A percentile compares a stretch with the other conserved stretches of the same genome.
Conservation (phyloP, 2,797 vertebrate genomes). For the Gallirallus australis region DNA sequence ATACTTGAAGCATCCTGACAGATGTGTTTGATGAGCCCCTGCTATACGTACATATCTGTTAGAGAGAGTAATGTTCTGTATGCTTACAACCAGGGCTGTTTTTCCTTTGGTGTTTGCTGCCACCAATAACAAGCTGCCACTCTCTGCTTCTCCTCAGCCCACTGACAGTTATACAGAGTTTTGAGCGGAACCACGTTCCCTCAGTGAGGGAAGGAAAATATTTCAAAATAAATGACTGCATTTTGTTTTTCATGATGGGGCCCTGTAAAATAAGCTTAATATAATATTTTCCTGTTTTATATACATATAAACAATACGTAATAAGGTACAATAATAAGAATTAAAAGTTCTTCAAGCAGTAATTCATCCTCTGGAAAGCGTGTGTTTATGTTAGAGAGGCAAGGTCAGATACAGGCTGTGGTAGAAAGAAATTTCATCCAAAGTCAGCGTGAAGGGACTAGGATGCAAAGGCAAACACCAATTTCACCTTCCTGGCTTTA, state of each 20-base stretch:
- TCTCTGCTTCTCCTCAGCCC: not conserved
- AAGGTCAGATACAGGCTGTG: not conserved
- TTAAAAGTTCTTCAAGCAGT: not conserved
- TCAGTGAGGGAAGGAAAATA: not conserved
- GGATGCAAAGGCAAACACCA: not conserved
- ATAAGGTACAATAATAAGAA: not conserved
- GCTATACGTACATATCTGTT: not conserved
- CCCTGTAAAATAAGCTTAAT: not conserved
- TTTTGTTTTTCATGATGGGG: not conserved
- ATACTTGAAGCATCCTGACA: not conserved
- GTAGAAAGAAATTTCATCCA: not conserved
- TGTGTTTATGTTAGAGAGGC: not conserved
- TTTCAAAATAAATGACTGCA: not conserved
- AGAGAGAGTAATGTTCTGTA: not conserved
- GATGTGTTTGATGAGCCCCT: not conserved
- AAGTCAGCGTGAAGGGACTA: not conserved
- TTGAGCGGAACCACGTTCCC: not conserved
- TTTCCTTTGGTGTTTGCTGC: not conserved
- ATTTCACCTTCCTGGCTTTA: not conserved
- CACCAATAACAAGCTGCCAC: not conserved
- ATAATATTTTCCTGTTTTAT: not conserved
- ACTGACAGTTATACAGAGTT: not conserved
- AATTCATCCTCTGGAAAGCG: not conserved
- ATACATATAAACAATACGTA: not conserved
- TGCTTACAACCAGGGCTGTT: not conserved